These are phyloP conservation scores for Uria aalge DNA, from an alignment of 2,113 vertebrate species.

Conservation along the genomic window DNA sequence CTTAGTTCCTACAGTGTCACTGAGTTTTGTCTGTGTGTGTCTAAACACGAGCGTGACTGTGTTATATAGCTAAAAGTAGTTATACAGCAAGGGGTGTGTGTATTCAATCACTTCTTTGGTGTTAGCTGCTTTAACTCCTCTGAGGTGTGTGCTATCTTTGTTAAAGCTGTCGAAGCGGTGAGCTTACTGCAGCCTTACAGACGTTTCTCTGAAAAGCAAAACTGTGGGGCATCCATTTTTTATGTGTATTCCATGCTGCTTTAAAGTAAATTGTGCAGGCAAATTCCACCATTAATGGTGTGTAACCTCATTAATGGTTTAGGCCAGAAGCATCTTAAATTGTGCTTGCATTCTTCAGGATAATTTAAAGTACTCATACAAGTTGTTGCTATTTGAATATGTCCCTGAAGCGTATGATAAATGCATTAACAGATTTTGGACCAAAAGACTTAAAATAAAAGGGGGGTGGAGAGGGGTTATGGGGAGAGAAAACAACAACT, in stretches of 20 bases:
- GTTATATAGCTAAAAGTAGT: neutral
- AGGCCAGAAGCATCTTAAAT: slow-evolving; percentile 15
- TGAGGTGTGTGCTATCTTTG: neutral
- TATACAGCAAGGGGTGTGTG: accelerated
- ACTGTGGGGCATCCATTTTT: neutral
- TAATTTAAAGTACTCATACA: slow-evolving; percentile 17
- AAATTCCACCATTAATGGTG: slow-evolving; percentile 28
- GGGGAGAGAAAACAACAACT: neutral
- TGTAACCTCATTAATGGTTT: slow-evolving; percentile 29
- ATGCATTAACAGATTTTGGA: slow-evolving; percentile 41
- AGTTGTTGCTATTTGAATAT: slow-evolving; percentile 17
- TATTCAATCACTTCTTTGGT: neutral
- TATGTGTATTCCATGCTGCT: neutral
- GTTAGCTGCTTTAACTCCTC: neutral
- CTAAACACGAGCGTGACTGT: neutral
- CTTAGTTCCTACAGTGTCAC: neutral
- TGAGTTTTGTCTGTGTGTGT: neutral
- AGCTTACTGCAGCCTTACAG: neutral
- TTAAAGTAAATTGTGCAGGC: neutral
- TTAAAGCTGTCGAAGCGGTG: neutral
- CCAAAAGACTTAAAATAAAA: neutral
- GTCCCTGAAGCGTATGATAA: slow-evolving; percentile 6
- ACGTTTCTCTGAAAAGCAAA: neutral
- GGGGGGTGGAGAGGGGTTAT: neutral
- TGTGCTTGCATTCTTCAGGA: neutral